phyloP scores from a whole-genome alignment of 2,113 vertebrate species.

The Nematolebias whitei region DNA sequence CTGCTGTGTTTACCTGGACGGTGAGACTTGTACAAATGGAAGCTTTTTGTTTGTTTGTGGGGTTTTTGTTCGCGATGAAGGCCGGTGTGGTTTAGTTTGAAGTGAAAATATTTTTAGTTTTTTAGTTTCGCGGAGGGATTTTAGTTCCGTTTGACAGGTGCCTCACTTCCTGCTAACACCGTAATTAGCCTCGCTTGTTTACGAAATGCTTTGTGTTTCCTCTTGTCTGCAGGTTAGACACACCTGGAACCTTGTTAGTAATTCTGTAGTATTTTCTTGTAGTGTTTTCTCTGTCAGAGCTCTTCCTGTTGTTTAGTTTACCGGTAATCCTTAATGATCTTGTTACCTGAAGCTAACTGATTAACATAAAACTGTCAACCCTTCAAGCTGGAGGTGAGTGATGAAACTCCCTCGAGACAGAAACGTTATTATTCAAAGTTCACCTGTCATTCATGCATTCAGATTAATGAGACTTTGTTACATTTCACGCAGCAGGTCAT shows the following conservation, averaged over 20 bases:
- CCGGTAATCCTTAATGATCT: conserved; percentile 14
- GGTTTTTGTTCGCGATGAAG: fast-evolving
- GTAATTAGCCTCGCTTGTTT: not conserved
- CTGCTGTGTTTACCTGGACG: not conserved
- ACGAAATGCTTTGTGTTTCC: not conserved
- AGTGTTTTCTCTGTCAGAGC: not conserved
- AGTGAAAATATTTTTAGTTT: not conserved
- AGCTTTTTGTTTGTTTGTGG: not conserved
- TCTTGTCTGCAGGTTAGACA: not conserved
- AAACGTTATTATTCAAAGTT: not conserved
- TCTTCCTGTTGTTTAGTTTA: not conserved
- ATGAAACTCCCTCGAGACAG: not conserved
- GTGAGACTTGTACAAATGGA: conserved; percentile 40
- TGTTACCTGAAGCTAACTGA: conserved; percentile 21
- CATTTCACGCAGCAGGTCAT: too few species aligned
- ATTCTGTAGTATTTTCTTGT: not conserved
- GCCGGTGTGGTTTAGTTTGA: not conserved
- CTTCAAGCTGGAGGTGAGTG: too few species aligned
- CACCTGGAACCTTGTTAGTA: too few species aligned
- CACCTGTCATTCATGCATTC: too few species aligned
- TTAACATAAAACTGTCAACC: too few species aligned
- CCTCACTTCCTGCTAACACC: not conserved
- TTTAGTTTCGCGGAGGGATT: not conserved
- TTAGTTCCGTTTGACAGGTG: not conserved
- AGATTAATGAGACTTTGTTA: too few species aligned